Conservation (phyloP, 2,797 vertebrate species). For the Varecia variegata region DNA sequence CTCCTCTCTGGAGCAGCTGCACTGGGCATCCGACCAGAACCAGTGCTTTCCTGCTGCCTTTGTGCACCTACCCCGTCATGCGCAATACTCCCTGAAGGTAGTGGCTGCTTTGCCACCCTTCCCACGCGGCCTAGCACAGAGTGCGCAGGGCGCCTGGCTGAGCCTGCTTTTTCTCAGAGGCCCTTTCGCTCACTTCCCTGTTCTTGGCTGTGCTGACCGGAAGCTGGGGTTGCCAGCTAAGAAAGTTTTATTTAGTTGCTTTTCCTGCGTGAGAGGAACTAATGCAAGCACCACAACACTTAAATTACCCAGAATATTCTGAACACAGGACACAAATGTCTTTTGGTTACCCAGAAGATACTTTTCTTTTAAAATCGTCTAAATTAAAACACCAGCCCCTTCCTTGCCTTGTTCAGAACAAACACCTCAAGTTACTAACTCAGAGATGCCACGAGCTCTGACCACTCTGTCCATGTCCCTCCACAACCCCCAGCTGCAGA, state of each 20-base stretch:
- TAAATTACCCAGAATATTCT: neutral
- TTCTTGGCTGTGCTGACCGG: constrained; percentile 20
- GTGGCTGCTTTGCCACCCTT: neutral
- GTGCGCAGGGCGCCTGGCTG: neutral
- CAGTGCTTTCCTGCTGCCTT: neutral
- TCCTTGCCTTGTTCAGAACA: neutral
- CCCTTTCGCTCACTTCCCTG: neutral
- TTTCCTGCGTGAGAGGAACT: neutral
- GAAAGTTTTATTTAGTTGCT: constrained; percentile 8
- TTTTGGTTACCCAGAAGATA: neutral
- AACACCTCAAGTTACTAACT: neutral
- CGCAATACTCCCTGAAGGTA: neutral
- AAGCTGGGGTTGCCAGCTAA: constrained; percentile 9
- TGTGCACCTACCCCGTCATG: neutral
- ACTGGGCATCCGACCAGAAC: neutral
- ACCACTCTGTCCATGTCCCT: neutral
- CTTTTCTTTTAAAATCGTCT: neutral
- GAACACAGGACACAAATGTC: neutral
- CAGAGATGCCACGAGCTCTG: neutral
- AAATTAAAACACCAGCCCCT: neutral
- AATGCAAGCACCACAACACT: neutral
- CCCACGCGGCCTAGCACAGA: neutral
- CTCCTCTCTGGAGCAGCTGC: neutral
- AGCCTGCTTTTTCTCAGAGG: neutral
- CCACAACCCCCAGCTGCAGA: neutral